Percentiles rank a stretch among this genome's conserved stretches.
Conservation (phyloP, 2,797 vertebrate genomes). For the Uromys caudimaculatus region DNA sequence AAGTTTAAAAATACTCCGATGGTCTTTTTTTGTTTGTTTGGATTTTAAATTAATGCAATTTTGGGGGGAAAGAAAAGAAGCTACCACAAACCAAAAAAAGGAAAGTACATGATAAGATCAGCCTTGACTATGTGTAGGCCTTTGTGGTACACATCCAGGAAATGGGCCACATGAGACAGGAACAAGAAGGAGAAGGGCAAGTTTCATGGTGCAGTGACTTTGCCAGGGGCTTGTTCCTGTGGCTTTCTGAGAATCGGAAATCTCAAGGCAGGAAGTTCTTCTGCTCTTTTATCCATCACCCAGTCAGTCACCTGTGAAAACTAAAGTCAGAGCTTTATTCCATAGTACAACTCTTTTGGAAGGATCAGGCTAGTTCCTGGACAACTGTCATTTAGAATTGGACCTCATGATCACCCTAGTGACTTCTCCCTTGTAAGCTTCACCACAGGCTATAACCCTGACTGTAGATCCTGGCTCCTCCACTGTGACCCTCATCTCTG, state of each 20-base stretch:
- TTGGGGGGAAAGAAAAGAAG: background rate
- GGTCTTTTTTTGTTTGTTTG: background rate
- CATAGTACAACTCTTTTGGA: background rate
- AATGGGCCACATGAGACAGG: background rate
- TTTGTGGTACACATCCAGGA: background rate
- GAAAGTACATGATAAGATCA: constrained; percentile 12
- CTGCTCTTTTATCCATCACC: background rate
- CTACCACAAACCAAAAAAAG: constrained; percentile 57
- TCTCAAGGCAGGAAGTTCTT: background rate
- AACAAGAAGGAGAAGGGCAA: background rate
- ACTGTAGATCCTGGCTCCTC: background rate
- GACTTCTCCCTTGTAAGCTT: background rate
- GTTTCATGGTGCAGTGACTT: background rate
- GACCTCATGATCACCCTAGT: background rate
- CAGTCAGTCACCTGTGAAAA: constrained; percentile 46
- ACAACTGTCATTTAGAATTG: background rate
- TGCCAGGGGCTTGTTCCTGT: background rate
- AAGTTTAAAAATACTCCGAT: constrained; percentile 21
- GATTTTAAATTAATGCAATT: constrained; percentile 58
- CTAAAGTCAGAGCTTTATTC: constrained; percentile 9
- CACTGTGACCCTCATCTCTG: background rate
- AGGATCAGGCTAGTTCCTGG: background rate
- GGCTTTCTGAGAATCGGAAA: constrained; percentile 11
- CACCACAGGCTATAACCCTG: background rate
- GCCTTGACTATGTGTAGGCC: constrained; percentile 33